A percentile compares a stretch with the other conserved stretches of the same genome.
Evolutionary conservation across 2,888 invertebrate genomes (phyloP).

Genomic region (Sinelater perroti): DNA sequence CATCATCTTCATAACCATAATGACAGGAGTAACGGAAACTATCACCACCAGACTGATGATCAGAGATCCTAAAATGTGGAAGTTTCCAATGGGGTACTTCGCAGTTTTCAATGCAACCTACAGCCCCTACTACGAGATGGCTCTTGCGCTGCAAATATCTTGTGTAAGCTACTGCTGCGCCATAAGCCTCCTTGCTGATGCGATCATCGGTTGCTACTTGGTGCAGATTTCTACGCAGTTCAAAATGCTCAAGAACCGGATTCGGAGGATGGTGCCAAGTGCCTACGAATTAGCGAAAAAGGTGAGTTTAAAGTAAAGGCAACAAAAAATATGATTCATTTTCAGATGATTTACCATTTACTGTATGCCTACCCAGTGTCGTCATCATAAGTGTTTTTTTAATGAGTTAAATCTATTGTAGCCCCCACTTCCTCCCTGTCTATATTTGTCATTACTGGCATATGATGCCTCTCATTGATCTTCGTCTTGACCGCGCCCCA

Average conservation of each 20-base stretch:
- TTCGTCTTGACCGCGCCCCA: too few species aligned
- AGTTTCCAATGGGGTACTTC: not conserved
- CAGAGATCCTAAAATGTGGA: not conserved
- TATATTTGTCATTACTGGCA: too few species aligned
- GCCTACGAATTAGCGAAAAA: not conserved
- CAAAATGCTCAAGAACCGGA: not conserved
- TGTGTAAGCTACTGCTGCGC: not conserved
- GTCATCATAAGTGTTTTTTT: too few species aligned
- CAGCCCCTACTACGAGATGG: not conserved
- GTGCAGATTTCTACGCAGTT: not conserved
- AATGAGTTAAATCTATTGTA: too few species aligned
- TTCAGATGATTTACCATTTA: too few species aligned
- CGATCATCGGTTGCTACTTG: not conserved
- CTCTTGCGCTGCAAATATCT: not conserved
- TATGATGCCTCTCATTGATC: too few species aligned
- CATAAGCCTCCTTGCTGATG: not conserved
- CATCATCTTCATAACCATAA: not conserved
- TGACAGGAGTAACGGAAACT: not conserved
- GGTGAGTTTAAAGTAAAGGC: too few species aligned
- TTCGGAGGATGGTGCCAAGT: not conserved
- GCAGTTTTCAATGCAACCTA: not conserved
- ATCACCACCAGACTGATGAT: not conserved
- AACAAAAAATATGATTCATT: too few species aligned
- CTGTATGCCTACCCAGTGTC: too few species aligned
- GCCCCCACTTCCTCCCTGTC: too few species aligned